A percentile compares a stretch with the other conserved stretches of the same genome.
Evolutionary conservation across 2,113 vertebrate species (phyloP).

Genomic region (Notothenia coriiceps): DNA sequence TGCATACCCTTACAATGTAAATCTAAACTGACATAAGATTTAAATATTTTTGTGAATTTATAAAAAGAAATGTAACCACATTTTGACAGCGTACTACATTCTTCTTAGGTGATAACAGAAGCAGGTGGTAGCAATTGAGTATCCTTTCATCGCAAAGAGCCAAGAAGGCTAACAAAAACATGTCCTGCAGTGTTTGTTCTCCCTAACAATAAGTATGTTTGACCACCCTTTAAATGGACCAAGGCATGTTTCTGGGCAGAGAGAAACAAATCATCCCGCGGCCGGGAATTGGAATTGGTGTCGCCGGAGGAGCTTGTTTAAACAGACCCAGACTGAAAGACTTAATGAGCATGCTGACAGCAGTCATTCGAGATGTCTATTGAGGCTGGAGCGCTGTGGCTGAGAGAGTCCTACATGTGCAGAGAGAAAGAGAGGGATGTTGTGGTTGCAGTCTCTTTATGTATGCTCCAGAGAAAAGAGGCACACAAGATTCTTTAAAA

Average conservation of each 20-base stretch:
- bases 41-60: neutral
- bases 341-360: slow-evolving; percentile 79
- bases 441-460: slow-evolving; percentile 66
- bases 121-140: slow-evolving; percentile 50
- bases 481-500: slow-evolving; percentile 43
- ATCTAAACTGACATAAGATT: neutral
- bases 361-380: slow-evolving; percentile 74
- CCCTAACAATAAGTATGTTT: slow-evolving; percentile 61
- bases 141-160: slow-evolving; percentile 26
- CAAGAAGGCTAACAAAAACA: slow-evolving; percentile 50
- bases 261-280: slow-evolving; percentile 51
- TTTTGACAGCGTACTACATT: neutral
- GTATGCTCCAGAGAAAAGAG: slow-evolving; percentile 63
- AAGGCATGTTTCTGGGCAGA: slow-evolving; percentile 47
- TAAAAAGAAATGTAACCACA: slow-evolving; percentile 6
- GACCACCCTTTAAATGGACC: slow-evolving; percentile 68
- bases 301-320: slow-evolving; percentile 68
- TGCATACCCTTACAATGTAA: neutral
- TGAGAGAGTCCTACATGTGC: slow-evolving; percentile 53
- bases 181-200: slow-evolving; percentile 60
- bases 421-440: slow-evolving; percentile 53
- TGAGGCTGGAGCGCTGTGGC: slow-evolving; percentile 63
- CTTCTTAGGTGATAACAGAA: slow-evolving; percentile 47
- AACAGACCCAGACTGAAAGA: slow-evolving; percentile 73
- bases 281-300: slow-evolving; percentile 59